phyloP scores from a whole-genome alignment of 2,113 vertebrate genomes.

The Opisthocomus hoazin region DNA sequence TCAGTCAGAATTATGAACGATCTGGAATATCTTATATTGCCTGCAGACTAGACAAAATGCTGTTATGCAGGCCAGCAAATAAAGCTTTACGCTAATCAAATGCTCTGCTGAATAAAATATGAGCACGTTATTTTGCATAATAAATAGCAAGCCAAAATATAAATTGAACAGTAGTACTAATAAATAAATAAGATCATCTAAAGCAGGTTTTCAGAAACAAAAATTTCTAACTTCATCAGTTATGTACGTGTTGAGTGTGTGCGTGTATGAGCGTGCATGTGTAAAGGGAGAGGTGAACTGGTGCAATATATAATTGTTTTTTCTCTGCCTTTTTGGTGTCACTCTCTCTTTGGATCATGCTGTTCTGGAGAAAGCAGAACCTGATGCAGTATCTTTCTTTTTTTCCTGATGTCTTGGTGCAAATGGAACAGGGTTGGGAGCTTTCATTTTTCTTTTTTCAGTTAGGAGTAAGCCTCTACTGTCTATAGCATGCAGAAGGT shows the following conservation, averaged over 20 bases:
- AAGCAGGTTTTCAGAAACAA: constrained; percentile 7
- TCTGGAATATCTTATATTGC: constrained; percentile 24
- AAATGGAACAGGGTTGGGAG: neutral
- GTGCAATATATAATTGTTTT: neutral
- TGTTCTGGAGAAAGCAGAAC: neutral
- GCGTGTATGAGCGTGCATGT: neutral
- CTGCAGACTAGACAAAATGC: constrained; percentile 41
- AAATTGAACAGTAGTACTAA: constrained; percentile 30
- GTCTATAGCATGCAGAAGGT: neutral
- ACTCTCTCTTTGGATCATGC: neutral
- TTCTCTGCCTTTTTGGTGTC: neutral
- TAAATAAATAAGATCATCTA: constrained; percentile 56
- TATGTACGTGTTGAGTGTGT: neutral
- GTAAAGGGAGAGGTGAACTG: neutral
- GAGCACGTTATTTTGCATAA: constrained; percentile 41
- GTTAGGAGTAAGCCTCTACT: neutral
- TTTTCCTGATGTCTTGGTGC: neutral
- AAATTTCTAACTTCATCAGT: neutral
- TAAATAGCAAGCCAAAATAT: constrained; percentile 57
- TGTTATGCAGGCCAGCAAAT: constrained; percentile 21
- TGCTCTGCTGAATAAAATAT: constrained; percentile 52
- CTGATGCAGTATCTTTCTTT: neutral
- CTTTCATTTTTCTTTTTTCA: neutral
- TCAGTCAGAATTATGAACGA: constrained; percentile 55
- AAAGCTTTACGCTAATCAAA: constrained; percentile 59